A percentile compares a stretch with the other conserved stretches of the same genome.
Evolutionary conservation across 2,797 vertebrate species (phyloP).

Genomic region (Thamnophis elegans): DNA sequence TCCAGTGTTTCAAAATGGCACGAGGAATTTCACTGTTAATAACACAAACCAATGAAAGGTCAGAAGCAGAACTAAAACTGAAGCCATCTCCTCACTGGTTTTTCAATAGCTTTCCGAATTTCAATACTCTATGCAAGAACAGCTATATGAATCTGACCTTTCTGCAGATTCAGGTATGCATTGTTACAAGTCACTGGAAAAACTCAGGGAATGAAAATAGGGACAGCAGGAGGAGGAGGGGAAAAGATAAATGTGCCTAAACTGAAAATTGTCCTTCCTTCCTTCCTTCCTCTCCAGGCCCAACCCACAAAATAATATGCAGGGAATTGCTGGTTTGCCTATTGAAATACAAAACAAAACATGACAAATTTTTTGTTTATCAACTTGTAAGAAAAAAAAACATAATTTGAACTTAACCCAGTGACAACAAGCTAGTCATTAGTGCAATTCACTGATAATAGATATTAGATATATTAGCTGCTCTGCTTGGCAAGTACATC

Average conservation of each 20-base stretch:
- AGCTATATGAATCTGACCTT: not conserved
- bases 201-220: not conserved
- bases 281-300: not conserved
- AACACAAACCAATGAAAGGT: not conserved
- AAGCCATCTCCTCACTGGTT: not conserved
- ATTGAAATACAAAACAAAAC: not conserved
- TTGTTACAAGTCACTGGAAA: not conserved
- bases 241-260: not conserved
- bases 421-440: not conserved
- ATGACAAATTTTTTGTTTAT: not conserved
- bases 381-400: not conserved
- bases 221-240: not conserved
- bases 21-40: not conserved
- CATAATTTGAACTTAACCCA: too few relatives aligned
- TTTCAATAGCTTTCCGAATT: not conserved
- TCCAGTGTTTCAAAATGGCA: not conserved
- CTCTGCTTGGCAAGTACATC: not conserved
- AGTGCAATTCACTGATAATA: not conserved
- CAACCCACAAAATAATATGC: not conserved
- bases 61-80: not conserved
- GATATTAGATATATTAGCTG: not conserved
- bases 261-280: not conserved
- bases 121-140: not conserved
- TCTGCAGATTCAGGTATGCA: not conserved
- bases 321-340: not conserved